Conservation (phyloP, 1,140 invertebrate species). For the Diachasma alloeum region DNA sequence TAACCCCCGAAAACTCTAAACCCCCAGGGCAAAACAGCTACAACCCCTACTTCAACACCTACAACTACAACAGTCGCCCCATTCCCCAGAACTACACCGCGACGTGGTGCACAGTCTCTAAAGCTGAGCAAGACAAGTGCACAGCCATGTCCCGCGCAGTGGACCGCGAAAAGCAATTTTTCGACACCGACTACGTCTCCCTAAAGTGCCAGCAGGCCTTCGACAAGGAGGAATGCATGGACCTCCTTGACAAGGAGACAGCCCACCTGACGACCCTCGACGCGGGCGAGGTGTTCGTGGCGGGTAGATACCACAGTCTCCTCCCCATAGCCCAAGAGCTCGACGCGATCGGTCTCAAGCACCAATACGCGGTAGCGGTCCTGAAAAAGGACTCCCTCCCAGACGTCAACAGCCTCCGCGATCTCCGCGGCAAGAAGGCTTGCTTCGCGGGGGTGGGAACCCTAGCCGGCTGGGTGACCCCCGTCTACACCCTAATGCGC, state of each 20-base stretch:
- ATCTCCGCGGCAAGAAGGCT: constrained; percentile 79
- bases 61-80: not conserved
- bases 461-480: constrained; percentile 92
- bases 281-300: constrained; percentile 92
- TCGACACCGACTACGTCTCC: constrained; percentile 71
- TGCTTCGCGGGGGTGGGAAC: constrained; percentile 93
- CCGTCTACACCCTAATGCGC: constrained; percentile 85
- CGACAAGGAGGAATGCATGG: constrained; percentile 86
- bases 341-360: constrained; percentile 67
- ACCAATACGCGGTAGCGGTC: constrained; percentile 87
- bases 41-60: not conserved
- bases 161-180: constrained; percentile 70
- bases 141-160: constrained; percentile 73
- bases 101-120: constrained; percentile 81
- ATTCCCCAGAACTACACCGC: constrained; percentile 42
- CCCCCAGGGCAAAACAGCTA: not conserved
- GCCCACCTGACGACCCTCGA: constrained; percentile 89
- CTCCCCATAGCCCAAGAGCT: constrained; percentile 88
- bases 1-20: not conserved
- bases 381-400: constrained; percentile 74
- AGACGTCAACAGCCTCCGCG: constrained; percentile 71
- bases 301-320: constrained; percentile 90
- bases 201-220: constrained; percentile 74
- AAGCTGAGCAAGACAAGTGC: constrained; percentile 80
- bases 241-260: constrained; percentile 75